Base-by-base conservation (phyloP, 2,888 invertebrate genomes). In the Meiosimyza decipiens region DNA sequence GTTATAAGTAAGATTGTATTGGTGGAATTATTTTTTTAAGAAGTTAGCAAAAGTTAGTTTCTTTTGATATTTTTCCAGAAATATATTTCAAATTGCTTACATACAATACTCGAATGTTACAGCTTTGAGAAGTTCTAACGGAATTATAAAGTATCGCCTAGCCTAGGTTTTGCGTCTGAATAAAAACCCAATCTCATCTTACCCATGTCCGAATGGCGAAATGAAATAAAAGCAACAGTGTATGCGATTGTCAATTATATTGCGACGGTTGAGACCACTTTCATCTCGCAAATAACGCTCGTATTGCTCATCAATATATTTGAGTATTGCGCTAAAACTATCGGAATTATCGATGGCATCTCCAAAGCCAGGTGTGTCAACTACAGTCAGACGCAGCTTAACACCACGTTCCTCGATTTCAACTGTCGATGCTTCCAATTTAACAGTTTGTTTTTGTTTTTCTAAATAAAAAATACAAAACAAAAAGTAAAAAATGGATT, bases 191-290 rank as follows among this genome's bases (percentile, higher is more conserved):
- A 52, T 15, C n/a, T 49, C 75, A 52, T 73, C 89, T 87, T 90
- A 96, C 95, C 97, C 97, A 88, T 98, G 97, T 63, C 98, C 98
- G 87, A 96, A 96, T 0, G 98, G 98, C 71, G 97, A 97, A 85
- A 98, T 96, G 87, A 98, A 98, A 88, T 98, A 98, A 86, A 98
- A 96, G 88, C 95, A 98, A 88, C 98, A 98, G 85, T 99, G 98
- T 80, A 99, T 96, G 83, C 98, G 91, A 88, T 97, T 98, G 87
- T 99, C 98, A 72, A 97, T 93, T 80, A 99, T 98, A 86, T 98
- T 97, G 77, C 97, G 92, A 63, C 98, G 91, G 88, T 99, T 98
- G 60, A 98, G 90, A 1, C 98, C 98, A 83, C 97, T 97, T 88
- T 98, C 98, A 82, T 96, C 96, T 55, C 95, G 91, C 68, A 96